Evolutionary conservation across 2,797 vertebrate species (phyloP).

Genomic region (Danio tinwini): DNA sequence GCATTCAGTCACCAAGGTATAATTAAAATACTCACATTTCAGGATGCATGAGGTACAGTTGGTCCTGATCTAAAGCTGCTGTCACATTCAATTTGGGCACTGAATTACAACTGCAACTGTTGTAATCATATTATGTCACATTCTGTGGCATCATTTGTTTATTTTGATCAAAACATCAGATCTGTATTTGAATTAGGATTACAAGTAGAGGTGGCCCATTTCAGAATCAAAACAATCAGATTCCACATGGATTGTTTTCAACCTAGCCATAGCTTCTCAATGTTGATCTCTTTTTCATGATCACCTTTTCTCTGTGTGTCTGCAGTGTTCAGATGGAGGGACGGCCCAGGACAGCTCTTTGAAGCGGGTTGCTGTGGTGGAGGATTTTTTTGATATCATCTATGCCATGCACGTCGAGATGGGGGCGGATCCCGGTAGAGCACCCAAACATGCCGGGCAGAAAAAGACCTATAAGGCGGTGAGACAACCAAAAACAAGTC

Average conservation of each 20-base stretch:
- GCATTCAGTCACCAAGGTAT: no score
- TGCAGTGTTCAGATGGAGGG: constrained; percentile 86
- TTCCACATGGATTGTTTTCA: not conserved
- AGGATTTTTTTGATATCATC: constrained; percentile 99
- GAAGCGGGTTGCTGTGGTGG: constrained; percentile 96
- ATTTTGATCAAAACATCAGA: not conserved
- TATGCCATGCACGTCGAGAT: constrained; percentile 99
- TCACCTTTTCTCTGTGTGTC: constrained; percentile 21
- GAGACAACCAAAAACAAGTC: constrained; percentile 62
- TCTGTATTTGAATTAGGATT: not conserved
- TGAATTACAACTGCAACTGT: no score
- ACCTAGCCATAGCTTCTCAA: not conserved
- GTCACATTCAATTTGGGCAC: no score
- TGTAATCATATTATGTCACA: no score
- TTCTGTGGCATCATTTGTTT: no score
- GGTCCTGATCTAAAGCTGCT: no score
- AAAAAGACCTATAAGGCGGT: constrained; percentile 99
- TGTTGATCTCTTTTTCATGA: constrained; percentile 18
- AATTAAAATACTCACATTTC: no score
- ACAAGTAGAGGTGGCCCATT: not conserved
- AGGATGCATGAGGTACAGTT: no score
- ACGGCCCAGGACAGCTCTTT: constrained; percentile 93
- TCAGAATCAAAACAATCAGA: not conserved
- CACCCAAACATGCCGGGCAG: constrained; percentile 95
- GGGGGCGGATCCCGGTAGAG: constrained; percentile 90